Percentiles rank a stretch among this genome's conserved stretches.
phyloP scores from a whole-genome alignment of 2,113 vertebrate genomes.

The Otus sunia region DNA sequence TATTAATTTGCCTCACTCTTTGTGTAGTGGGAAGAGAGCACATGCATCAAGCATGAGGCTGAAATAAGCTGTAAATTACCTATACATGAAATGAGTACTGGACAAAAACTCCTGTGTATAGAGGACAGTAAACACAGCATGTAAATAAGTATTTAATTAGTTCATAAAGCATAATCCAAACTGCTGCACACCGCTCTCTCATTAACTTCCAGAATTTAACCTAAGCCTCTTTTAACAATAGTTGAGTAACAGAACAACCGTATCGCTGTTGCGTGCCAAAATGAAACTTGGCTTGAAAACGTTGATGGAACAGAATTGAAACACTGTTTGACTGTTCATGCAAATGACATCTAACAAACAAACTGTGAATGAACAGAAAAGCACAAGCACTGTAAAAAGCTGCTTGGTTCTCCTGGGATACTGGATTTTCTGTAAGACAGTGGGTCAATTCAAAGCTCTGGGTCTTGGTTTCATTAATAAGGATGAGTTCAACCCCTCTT shows the following conservation, averaged over 20 bases:
- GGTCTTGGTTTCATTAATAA: conserved; percentile 8
- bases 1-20: not conserved
- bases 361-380: conserved; percentile 45
- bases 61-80: conserved; percentile 15
- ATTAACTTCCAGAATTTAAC: conserved; percentile 39
- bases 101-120: not conserved
- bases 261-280: not conserved
- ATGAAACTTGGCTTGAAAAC: conserved; percentile 25
- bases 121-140: conserved; percentile 14
- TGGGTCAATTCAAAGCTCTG: conserved; percentile 17
- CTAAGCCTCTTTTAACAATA: conserved; percentile 46
- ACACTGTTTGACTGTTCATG: conserved; percentile 44
- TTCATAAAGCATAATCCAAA: conserved; percentile 40
- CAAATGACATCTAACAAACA: conserved; percentile 58
- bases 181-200: not conserved
- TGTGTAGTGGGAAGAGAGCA: not conserved
- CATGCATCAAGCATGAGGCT: not conserved
- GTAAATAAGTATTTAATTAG: conserved; percentile 61
- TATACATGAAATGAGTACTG: not conserved
- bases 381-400: conserved; percentile 4
- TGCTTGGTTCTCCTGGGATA: not conserved
- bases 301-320: not conserved
- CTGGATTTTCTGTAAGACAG: conserved; percentile 7
- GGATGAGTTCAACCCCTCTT: not conserved
- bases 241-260: conserved; percentile 4